Conservation (phyloP, 2,113 vertebrate genomes). For the Atherinomorus stipes region DNA sequence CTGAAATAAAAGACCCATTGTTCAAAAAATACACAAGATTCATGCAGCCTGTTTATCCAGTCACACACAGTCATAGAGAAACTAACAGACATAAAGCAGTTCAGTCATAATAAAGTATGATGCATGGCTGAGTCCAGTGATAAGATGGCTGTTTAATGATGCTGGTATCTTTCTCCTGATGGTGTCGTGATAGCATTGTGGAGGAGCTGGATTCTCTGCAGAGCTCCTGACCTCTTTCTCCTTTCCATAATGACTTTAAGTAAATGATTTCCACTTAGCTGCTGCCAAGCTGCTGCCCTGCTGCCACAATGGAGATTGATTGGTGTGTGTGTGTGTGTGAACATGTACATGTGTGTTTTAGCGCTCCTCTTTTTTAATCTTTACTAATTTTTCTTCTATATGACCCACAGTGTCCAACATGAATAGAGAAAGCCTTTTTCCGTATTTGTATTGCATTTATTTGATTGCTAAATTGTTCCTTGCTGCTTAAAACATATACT, state of each 20-base stretch:
- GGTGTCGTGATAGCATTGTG: conserved; percentile 17
- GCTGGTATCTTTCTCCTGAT: conserved; percentile 21
- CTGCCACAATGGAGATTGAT: conserved; percentile 79
- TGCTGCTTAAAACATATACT: neutral
- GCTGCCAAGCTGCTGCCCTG: conserved; percentile 65
- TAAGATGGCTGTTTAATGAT: conserved; percentile 23
- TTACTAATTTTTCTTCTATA: conserved; percentile 73
- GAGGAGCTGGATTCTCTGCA: conserved; percentile 40
- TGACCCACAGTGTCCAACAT: conserved; percentile 20
- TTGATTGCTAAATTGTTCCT: conserved; percentile 11
- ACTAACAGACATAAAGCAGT: neutral
- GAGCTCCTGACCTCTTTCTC: conserved; percentile 71
- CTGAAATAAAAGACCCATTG: neutral
- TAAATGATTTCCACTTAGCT: conserved; percentile 81
- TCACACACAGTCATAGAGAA: conserved; percentile 14
- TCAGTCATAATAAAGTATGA: conserved; percentile 21
- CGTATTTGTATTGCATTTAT: conserved; percentile 21
- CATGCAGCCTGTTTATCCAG: neutral
- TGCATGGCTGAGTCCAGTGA: conserved; percentile 28
- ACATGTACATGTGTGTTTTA: conserved; percentile 23
- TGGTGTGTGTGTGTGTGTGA: conserved; percentile 44
- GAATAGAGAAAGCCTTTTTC: conserved; percentile 19
- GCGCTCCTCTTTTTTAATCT: conserved; percentile 59
- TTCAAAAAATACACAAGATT: neutral
- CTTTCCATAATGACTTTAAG: conserved; percentile 79